Conservation (phyloP, 2,888 invertebrate species). For the Dione vanillae region DNA sequence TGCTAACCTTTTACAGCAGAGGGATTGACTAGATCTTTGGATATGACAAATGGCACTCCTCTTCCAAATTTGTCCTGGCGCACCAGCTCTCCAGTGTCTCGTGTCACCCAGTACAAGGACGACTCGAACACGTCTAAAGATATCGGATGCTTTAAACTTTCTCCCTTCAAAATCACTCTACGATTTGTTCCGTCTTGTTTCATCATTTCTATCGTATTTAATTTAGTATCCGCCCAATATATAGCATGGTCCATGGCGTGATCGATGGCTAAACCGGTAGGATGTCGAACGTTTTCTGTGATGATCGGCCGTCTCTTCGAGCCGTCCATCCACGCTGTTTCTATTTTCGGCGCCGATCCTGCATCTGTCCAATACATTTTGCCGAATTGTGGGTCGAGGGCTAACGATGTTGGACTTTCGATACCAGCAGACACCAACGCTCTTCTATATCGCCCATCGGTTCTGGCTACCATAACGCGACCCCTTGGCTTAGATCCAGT, state of each 20-base stretch:
- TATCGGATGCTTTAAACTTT: conserved; percentile 89
- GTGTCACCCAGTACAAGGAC: conserved; percentile 96
- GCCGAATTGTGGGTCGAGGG: conserved; percentile 93
- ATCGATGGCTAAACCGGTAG: conserved; percentile 95
- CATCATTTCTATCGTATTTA: conserved; percentile 95
- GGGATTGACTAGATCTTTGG: conserved; percentile 93
- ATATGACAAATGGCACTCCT: conserved; percentile 93
- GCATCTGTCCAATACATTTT: conserved; percentile 97
- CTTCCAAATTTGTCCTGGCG: conserved; percentile 98
- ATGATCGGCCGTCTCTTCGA: conserved; percentile 92
- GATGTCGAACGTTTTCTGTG: conserved; percentile 92
- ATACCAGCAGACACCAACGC: conserved; percentile 91
- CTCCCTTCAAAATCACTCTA: conserved; percentile 89
- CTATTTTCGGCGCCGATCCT: conserved; percentile 95
- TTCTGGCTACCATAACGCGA: conserved; percentile 93
- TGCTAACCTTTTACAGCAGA: conserved; percentile 89
- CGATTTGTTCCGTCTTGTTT: conserved; percentile 91
- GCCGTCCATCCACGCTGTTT: conserved; percentile 98
- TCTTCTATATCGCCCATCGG: conserved; percentile 94
- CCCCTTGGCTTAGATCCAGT: conserved; percentile 90
- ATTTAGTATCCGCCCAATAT: conserved; percentile 98
- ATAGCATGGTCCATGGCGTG: conserved; percentile 94
- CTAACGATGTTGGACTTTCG: conserved; percentile 94
- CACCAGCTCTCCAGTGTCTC: conserved; percentile 93
- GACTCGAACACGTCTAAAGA: conserved; percentile 97